Conservation (phyloP, 1,140 invertebrate genomes). For the Chionoecetes opilio region DNA sequence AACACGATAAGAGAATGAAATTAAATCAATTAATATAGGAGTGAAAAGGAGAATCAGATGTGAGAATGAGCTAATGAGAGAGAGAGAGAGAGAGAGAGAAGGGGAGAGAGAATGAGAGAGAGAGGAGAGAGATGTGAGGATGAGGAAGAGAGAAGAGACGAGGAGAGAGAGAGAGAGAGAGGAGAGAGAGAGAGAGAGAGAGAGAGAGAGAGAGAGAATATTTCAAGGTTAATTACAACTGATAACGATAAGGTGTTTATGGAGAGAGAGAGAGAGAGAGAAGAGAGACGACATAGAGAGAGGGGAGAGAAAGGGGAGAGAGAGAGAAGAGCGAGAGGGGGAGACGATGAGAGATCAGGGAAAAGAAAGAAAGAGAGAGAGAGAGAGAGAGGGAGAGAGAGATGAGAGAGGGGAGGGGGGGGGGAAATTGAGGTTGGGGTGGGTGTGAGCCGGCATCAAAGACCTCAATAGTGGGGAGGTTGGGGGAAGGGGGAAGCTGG, state of each 20-base stretch:
- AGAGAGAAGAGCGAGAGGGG: not conserved
- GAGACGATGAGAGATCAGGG: not conserved
- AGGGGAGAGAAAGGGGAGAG: no score
- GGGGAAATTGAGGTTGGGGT: not conserved
- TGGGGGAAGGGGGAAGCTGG: not conserved
- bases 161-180: not conserved
- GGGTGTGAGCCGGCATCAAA: not conserved
- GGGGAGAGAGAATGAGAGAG: not conserved
- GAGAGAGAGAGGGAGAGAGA: not conserved
- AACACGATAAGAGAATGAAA: not conserved
- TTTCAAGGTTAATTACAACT: constrained; percentile 30
- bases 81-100: not conserved
- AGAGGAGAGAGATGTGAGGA: not conserved
- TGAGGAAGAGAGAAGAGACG: not conserved
- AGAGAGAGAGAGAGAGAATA: not conserved
- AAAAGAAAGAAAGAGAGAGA: not conserved
- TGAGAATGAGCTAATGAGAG: not conserved
- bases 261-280: no score
- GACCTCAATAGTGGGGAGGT: not conserved
- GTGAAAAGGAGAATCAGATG: not conserved
- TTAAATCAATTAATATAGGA: not conserved
- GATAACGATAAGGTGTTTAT: not conserved
- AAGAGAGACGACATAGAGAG: no score
- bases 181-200: not conserved
- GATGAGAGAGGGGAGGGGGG: no score